A percentile compares a stretch with the other conserved stretches of the same genome.
These are phyloP conservation scores for Scaptodrosophila lebanonensis DNA, from an alignment of 1,140 invertebrate genomes.

Conservation along the genomic window DNA sequence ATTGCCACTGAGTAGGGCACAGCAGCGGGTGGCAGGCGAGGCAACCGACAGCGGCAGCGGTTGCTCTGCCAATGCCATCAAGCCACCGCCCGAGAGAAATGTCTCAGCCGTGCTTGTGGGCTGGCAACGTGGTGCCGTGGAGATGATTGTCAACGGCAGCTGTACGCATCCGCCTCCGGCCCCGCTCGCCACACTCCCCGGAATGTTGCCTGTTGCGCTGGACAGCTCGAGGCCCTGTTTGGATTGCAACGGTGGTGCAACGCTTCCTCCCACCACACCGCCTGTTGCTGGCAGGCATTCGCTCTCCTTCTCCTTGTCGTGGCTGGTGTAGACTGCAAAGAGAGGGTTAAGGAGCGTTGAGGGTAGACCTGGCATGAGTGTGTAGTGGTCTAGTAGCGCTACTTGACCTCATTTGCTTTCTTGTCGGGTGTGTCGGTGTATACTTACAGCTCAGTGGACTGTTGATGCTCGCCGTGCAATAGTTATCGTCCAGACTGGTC, in stretches of 20 bases:
- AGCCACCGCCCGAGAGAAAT: slow-evolving; percentile 42
- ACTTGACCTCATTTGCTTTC: not conserved
- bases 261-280: slow-evolving; percentile 9
- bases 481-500: slow-evolving; percentile 76
- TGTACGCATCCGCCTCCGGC: slow-evolving; percentile 36
- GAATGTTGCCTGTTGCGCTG: not conserved
- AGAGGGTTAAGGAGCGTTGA: not conserved
- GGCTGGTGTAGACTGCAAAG: slow-evolving; percentile 71
- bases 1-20: slow-evolving; percentile 41
- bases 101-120: slow-evolving; percentile 48
- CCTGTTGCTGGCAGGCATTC: slow-evolving; percentile 46
- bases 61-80: slow-evolving; percentile 12
- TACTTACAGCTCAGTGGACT: slow-evolving; percentile 79
- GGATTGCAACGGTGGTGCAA: slow-evolving; percentile 32
- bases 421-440: not conserved
- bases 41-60: slow-evolving; percentile 48
- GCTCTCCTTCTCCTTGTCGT: slow-evolving; percentile 75
- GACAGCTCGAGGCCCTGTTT: slow-evolving; percentile 58
- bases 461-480: slow-evolving; percentile 77
- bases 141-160: slow-evolving; percentile 75
- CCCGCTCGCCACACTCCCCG: slow-evolving; percentile 11
- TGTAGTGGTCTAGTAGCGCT: no score
- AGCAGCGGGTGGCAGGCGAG: slow-evolving; percentile 68
- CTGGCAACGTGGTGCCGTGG: slow-evolving; percentile 68
- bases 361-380: not conserved